These are phyloP conservation scores for Argentina silus DNA, from an alignment of 2,797 vertebrate species.

Conservation along the genomic window DNA sequence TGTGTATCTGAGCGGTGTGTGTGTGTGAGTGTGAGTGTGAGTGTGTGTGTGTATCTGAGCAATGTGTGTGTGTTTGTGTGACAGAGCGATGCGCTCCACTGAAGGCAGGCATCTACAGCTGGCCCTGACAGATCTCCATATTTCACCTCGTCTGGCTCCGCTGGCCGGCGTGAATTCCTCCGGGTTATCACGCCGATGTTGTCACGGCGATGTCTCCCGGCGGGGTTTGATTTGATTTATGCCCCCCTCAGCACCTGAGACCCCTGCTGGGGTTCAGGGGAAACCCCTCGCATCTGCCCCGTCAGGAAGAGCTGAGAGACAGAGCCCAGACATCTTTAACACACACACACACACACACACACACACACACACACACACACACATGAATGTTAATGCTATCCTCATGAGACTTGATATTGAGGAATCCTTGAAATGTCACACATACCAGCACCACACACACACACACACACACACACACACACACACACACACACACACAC, in stretches of 20 bases:
- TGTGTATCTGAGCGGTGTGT: no score
- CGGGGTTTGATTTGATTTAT: slow-evolving; percentile 4
- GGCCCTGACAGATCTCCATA: slow-evolving; percentile 2
- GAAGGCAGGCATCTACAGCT: slow-evolving; percentile 7
- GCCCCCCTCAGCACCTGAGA: not conserved
- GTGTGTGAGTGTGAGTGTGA: no score
- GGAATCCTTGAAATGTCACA: not conserved
- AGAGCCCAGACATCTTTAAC: not conserved
- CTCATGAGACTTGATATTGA: not conserved
- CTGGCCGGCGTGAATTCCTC: not conserved
- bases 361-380: not conserved
- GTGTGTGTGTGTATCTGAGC: no score
- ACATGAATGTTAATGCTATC: not conserved
- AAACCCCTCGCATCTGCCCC: not conserved
- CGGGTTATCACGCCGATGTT: not conserved
- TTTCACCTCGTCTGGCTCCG: slow-evolving; percentile 1
- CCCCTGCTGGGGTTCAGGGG: not conserved
- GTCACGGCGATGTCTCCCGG: not conserved
- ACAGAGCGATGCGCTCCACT: not conserved
- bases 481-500: slow-evolving; percentile 20
- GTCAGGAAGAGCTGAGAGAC: not conserved
- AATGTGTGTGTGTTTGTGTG: no score
- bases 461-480: not conserved
- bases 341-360: not conserved
- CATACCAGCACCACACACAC: not conserved